Conservation (phyloP, 2,797 vertebrate species). For the Myripristis jacobus region DNA sequence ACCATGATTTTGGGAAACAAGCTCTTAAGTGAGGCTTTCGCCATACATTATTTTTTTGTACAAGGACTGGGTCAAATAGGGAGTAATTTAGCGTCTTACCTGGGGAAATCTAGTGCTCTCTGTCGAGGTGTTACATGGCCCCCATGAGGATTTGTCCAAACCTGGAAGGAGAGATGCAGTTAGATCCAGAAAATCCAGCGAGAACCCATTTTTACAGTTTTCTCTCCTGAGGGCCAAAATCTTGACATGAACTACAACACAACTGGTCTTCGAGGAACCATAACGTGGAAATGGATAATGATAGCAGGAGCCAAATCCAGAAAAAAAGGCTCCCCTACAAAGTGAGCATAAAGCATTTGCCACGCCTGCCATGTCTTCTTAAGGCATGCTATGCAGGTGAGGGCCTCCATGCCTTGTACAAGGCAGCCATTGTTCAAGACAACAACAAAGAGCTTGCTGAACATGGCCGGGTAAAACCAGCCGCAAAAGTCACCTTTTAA, state of each 20-base stretch:
- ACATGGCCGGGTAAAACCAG: not conserved
- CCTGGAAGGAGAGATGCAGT: constrained; percentile 51
- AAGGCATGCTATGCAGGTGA: constrained; percentile 48
- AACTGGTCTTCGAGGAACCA: constrained; percentile 1
- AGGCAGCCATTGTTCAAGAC: constrained; percentile 41
- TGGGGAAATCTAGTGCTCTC: constrained; percentile 38
- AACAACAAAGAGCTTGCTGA: constrained; percentile 41
- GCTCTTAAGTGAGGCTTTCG: not conserved
- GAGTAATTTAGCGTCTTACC: constrained; percentile 37
- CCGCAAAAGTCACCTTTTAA: constrained; percentile 34
- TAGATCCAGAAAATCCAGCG: constrained; percentile 24
- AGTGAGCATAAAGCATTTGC: constrained; percentile 30
- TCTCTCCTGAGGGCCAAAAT: constrained; percentile 17
- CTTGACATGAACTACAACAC: constrained; percentile 10
- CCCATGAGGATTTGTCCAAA: constrained; percentile 40
- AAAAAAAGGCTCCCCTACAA: not conserved
- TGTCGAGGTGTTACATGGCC: constrained; percentile 39
- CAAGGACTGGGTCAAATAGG: not conserved
- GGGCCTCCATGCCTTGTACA: constrained; percentile 20
- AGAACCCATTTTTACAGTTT: constrained; percentile 16
- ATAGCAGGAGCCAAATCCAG: constrained; percentile 8
- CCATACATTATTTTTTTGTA: not conserved
- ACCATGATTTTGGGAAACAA: not conserved
- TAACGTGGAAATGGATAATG: constrained; percentile 29
- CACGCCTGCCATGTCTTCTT: constrained; percentile 35